Conservation (phyloP, 2,888 invertebrate genomes). For the Drosophila phalerata region DNA sequence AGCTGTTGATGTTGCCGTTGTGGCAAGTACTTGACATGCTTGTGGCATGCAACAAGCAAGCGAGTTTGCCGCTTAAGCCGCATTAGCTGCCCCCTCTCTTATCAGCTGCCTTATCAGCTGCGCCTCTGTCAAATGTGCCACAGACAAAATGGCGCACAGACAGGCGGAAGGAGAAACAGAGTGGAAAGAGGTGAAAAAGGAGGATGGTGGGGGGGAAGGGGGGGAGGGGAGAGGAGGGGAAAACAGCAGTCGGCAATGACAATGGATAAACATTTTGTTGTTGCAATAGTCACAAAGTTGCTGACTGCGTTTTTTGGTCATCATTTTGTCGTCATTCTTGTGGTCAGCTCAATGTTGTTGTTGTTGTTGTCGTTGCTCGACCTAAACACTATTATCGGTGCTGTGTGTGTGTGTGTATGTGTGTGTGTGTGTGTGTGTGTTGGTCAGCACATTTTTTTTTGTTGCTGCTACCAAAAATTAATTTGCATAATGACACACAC, state of each 20-base stretch:
- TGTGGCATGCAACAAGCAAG: conserved; percentile 27
- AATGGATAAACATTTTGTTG: conserved; percentile 47
- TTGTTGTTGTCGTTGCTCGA: conserved; percentile 34
- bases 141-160: conserved; percentile 14
- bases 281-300: conserved; percentile 75
- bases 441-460: conserved; percentile 52
- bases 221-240: not conserved
- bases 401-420: conserved; percentile 7
- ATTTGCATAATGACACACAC: conserved; percentile 68
- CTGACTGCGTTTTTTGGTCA: conserved; percentile 76
- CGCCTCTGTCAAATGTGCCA: conserved; percentile 22
- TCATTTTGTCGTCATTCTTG: conserved; percentile 76
- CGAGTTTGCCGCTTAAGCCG: not conserved
- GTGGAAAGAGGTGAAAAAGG: no score
- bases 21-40: not conserved
- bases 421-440: conserved; percentile 26
- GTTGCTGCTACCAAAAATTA: conserved; percentile 73
- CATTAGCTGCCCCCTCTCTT: not conserved
- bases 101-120: conserved; percentile 24
- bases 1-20: not conserved
- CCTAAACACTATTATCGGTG: conserved; percentile 52
- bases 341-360: conserved; percentile 49
- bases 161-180: not conserved
- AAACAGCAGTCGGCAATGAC: conserved; percentile 12
- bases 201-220: no score